A percentile compares a stretch with the other conserved stretches of the same genome.
Conservation (phyloP, 2,888 invertebrate genomes). For the Tricholauxania praeusta region DNA sequence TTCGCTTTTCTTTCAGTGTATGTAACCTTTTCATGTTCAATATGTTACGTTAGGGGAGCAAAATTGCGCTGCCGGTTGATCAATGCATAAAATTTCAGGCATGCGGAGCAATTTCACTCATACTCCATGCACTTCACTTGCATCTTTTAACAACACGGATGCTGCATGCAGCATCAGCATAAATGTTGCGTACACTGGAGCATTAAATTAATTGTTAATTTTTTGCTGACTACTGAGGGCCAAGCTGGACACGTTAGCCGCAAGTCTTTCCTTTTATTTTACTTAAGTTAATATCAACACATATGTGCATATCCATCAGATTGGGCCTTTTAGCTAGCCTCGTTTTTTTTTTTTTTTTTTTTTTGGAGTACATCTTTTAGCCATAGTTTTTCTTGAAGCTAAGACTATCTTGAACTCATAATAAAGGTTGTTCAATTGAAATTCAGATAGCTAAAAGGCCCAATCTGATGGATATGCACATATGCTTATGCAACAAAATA, state of each 20-base stretch:
- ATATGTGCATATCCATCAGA: too few species aligned
- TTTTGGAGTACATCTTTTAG: too few species aligned
- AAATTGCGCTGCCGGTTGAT: constrained; percentile 23
- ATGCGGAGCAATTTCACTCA: not conserved
- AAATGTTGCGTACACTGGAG: constrained; percentile 27
- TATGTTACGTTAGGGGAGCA: constrained; percentile 9
- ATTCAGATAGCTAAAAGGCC: too few species aligned
- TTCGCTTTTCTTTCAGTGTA: too few species aligned
- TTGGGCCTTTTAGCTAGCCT: too few species aligned
- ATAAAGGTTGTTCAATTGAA: too few species aligned
- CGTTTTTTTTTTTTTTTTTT: too few species aligned
- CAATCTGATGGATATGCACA: too few species aligned
- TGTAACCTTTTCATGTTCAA: not conserved
- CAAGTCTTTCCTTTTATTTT: not conserved
- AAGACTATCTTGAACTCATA: too few species aligned
- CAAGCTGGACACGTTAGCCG: not conserved
- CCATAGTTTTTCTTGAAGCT: too few species aligned
- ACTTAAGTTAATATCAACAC: not conserved
- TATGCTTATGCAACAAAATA: too few species aligned
- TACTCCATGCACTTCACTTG: not conserved
- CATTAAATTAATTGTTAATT: constrained; percentile 37
- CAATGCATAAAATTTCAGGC: constrained; percentile 27
- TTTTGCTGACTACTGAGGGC: constrained; percentile 13
- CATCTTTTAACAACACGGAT: not conserved
- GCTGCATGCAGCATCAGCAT: constrained; percentile 29